Conservation (phyloP, 2,888 invertebrate species). For the Parnassius smintheus region DNA sequence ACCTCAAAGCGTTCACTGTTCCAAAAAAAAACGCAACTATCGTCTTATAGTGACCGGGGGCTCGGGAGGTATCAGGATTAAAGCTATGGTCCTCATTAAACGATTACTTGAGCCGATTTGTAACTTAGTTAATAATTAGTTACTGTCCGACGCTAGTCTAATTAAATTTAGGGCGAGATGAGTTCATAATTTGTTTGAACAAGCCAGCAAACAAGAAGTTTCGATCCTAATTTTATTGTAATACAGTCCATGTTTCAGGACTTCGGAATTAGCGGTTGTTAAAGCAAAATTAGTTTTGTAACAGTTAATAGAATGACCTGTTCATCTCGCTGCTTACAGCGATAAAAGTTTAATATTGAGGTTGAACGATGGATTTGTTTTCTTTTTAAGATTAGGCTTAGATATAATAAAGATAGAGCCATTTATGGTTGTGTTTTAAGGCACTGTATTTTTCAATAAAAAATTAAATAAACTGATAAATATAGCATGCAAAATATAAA, state of each 20-base stretch:
- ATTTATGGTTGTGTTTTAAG: no score
- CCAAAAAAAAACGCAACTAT: no score
- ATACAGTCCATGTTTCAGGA: background rate
- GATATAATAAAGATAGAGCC: no score
- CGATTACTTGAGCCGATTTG: conserved; percentile 9
- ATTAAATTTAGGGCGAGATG: conserved; percentile 19
- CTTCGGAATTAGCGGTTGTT: background rate
- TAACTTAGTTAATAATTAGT: conserved; percentile 20
- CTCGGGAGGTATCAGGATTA: no score
- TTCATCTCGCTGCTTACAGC: conserved; percentile 9
- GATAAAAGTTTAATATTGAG: conserved; percentile 7
- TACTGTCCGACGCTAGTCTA: conserved; percentile 13
- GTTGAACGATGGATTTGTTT: conserved; percentile 1
- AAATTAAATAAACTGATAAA: no score
- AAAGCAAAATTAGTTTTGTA: conserved; percentile 14
- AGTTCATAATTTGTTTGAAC: conserved; percentile 18
- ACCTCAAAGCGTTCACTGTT: no score
- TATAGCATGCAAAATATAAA: no score
- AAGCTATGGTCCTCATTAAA: no score
- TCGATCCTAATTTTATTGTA: background rate
- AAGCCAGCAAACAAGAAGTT: background rate
- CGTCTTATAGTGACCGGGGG: no score
- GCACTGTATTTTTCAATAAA: no score
- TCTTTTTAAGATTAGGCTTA: background rate
- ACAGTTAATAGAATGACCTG: conserved; percentile 15